Base-by-base conservation (phyloP, 2,888 invertebrate species). In the Campopleginae sp. region DNA sequence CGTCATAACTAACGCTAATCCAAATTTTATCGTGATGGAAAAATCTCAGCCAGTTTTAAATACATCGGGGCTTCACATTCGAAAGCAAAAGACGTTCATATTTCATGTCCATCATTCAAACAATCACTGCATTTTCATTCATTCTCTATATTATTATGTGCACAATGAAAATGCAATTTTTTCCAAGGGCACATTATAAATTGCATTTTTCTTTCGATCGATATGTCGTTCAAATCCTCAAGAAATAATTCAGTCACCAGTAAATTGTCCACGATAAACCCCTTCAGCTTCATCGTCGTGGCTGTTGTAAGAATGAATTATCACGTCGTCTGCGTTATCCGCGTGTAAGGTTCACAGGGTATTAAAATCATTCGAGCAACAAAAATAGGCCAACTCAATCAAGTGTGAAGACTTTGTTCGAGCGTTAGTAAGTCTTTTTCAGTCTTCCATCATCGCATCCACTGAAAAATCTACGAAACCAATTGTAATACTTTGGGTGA, bases 301-400 rank as follows among this genome's bases (percentile, higher is more conserved):
- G 76, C 33, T 51, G 23, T 74, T 58, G 23, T 66, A 74, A 82
- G 65, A 81, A 74, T 72, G 58, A 82, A 72, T 68, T 65, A 78
- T 78, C 72, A 42, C 48, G 46, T 31, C 48, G 65, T 74, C 78
- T 42, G 38, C 66, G 54, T 74, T 77, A 61, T 74, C 72, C 61
- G 17, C 46, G 27, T 72, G 54, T 38, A 72, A 51, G 72, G 19
- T 38, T 51, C 71, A 61, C 70, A 63, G 61, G 12, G 81, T 63
- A 82, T 76, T 51, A 71, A 48, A 76, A 42, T 44, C 70, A 63
- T 71, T 76, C 76, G 44, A 63, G 70, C 81, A 76, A 76, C 48
- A 70, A 63, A 65, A 68, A 58, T 33, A 38, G 46, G 74, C 74
- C 46, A 54, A 46, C 46, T 38, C 23, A 42, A 80, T 68, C 66